Conservation (phyloP, 2,113 vertebrate genomes). For the Vimba vimba region DNA sequence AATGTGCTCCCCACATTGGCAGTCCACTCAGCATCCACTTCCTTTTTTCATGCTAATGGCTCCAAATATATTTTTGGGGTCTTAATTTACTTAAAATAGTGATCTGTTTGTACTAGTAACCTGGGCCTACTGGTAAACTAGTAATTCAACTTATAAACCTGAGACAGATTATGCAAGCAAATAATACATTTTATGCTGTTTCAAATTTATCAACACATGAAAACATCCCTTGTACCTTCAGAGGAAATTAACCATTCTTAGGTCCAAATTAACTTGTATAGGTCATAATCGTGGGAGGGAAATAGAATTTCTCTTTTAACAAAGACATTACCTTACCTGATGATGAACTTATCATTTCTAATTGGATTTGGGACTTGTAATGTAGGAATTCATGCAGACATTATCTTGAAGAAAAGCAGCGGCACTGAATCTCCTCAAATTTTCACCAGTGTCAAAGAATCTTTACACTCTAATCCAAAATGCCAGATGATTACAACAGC, state of each 20-base stretch:
- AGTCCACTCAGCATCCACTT: neutral
- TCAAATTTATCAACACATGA: too few species aligned
- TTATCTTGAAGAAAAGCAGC: neutral
- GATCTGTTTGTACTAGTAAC: neutral
- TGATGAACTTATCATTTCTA: constrained; percentile 5
- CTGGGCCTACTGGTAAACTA: too few species aligned
- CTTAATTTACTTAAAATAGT: neutral
- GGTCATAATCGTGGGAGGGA: neutral
- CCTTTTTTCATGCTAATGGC: neutral
- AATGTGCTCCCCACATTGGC: neutral
- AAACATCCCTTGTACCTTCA: neutral
- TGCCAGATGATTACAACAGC: constrained; percentile 89
- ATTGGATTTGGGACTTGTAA: neutral
- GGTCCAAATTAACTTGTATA: neutral
- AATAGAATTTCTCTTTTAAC: neutral
- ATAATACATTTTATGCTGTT: neutral
- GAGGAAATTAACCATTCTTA: neutral
- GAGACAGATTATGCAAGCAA: neutral
- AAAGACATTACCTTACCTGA: neutral
- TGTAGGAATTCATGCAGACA: neutral
- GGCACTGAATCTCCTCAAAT: neutral
- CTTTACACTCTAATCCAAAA: constrained; percentile 60
- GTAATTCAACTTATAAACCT: neutral
- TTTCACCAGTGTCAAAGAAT: neutral
- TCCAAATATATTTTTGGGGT: neutral